phyloP scores from a whole-genome alignment of 2,888 invertebrate genomes.

The Chrysotoxum bicinctum region DNA sequence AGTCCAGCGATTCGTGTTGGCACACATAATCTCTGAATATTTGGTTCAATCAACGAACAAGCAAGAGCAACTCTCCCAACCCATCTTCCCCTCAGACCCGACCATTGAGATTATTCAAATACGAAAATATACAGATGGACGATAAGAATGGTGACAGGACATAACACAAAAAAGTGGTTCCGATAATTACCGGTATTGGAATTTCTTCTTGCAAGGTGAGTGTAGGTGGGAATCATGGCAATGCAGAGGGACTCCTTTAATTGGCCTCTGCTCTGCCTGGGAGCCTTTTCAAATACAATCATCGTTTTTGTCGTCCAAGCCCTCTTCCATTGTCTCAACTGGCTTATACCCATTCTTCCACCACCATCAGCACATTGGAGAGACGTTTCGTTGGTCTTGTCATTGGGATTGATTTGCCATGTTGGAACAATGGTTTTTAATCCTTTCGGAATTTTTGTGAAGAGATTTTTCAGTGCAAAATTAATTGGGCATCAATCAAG shows the following conservation, averaged over 20 bases:
- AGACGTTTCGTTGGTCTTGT: conserved; percentile 23
- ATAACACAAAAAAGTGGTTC: conserved; percentile 68
- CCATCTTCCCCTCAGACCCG: not conserved
- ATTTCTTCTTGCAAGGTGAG: conserved; percentile 17
- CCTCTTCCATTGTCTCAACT: conserved; percentile 36
- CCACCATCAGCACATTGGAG: not conserved
- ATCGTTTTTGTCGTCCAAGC: conserved; percentile 32
- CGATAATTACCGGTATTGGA: conserved; percentile 67
- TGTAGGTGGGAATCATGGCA: not conserved
- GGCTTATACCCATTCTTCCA: not conserved
- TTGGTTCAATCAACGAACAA: conserved; percentile 67
- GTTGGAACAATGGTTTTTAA: conserved; percentile 57
- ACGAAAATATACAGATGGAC: conserved; percentile 21
- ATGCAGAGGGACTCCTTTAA: conserved; percentile 37
- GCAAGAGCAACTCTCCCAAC: not conserved
- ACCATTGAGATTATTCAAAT: conserved; percentile 39
- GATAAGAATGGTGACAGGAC: conserved; percentile 46
- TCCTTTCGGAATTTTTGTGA: conserved; percentile 52
- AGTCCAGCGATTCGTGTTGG: conserved; percentile 68
- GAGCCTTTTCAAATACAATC: conserved; percentile 61
- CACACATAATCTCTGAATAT: conserved; percentile 68
- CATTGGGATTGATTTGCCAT: conserved; percentile 50
- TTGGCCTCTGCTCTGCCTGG: conserved; percentile 55
- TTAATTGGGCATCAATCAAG: conserved; percentile 69
- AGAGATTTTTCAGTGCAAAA: conserved; percentile 61